Evolutionary conservation across 2,113 vertebrate genomes (phyloP).

Genomic region (Heteronetta atricapilla): DNA sequence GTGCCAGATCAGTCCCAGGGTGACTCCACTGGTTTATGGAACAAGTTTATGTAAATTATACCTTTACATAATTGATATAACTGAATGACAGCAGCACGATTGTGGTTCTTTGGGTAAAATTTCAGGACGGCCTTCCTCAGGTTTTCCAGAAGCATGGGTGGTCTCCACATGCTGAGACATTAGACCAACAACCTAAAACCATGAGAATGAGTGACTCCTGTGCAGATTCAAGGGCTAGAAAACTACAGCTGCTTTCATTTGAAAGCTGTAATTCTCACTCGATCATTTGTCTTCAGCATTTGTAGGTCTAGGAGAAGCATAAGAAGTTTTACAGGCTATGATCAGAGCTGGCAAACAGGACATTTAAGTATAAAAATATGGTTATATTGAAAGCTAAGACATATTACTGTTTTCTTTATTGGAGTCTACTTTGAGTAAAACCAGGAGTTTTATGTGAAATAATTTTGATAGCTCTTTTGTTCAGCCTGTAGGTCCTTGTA

Average conservation of each 20-base stretch:
- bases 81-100: neutral
- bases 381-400: slow-evolving; percentile 3
- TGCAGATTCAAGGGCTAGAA: neutral
- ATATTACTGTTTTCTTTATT: neutral
- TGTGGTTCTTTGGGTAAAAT: neutral
- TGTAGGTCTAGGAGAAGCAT: neutral
- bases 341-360: neutral
- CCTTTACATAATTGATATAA: neutral
- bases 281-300: neutral
- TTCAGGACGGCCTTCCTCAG: neutral
- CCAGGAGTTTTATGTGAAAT: neutral
- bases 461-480: neutral
- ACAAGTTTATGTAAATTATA: neutral
- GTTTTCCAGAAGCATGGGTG: neutral
- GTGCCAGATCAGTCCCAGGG: neutral
- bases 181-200: neutral
- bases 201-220: neutral
- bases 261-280: neutral
- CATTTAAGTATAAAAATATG: neutral
- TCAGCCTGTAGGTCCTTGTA: neutral
- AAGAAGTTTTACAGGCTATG: neutral
- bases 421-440: neutral
- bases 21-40: neutral
- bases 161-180: neutral
- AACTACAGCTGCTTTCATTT: neutral